These are phyloP conservation scores for Tenrec ecaudatus DNA, from an alignment of 2,113 vertebrate genomes.

Conservation along the genomic window DNA sequence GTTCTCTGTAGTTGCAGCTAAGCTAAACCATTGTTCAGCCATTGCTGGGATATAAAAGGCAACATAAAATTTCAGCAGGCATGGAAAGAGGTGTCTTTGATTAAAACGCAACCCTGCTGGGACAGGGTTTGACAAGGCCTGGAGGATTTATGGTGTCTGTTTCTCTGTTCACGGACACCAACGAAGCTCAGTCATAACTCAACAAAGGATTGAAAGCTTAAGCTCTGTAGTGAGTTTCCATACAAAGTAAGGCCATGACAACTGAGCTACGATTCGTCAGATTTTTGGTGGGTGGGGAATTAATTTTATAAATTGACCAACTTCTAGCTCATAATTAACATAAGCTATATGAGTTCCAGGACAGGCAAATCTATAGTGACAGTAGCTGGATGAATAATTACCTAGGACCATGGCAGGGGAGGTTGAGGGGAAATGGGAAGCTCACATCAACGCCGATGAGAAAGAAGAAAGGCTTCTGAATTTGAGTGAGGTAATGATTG, in stretches of 20 bases:
- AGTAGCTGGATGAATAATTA: no score
- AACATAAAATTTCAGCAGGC: conserved; percentile 12
- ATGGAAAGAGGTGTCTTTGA: conserved; percentile 69
- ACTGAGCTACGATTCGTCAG: neutral
- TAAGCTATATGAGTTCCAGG: neutral
- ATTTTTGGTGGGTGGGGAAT: neutral
- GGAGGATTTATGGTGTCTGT: conserved; percentile 44
- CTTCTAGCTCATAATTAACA: neutral
- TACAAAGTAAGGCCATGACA: neutral
- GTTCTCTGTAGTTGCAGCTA: conserved; percentile 25
- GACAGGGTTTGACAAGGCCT: conserved; percentile 48
- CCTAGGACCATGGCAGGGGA: no score
- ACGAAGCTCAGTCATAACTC: conserved; percentile 48
- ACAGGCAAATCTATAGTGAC: no score
- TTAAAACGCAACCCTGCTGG: conserved; percentile 78
- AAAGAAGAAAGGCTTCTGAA: no score
- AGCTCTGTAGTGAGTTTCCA: neutral
- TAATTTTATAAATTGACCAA: neutral
- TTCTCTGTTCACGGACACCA: neutral
- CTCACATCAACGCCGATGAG: no score
- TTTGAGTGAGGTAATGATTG: no score
- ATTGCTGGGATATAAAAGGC: neutral
- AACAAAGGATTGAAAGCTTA: neutral
- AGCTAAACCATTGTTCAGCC: conserved; percentile 30
- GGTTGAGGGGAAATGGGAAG: no score